Evolutionary conservation across 2,888 invertebrate genomes (phyloP).

Genomic region (Drosophila nigricruria): DNA sequence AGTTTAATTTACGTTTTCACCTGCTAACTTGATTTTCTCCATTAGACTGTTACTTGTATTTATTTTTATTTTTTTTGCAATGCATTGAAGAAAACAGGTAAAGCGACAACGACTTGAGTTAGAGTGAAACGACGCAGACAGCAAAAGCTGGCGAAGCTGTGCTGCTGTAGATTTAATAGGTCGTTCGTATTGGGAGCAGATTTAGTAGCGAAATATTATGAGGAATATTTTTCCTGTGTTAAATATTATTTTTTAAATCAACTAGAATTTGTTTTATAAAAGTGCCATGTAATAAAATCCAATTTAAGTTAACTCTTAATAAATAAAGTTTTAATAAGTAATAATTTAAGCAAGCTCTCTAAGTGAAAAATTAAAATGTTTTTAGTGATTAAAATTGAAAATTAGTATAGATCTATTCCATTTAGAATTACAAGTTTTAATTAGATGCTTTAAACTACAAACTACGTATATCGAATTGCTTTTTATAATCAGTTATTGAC

Average conservation of each 20-base stretch:
- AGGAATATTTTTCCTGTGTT: neutral
- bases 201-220: neutral
- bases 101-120: neutral
- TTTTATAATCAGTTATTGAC: neutral
- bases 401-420: neutral
- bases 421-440: neutral
- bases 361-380: neutral
- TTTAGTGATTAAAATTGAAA: neutral
- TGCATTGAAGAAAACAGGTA: slow-evolving; percentile 1
- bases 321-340: neutral
- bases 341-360: neutral
- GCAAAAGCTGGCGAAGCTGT: neutral
- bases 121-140: neutral
- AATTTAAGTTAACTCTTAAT: too few species aligned
- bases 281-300: too few species aligned
- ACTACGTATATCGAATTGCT: neutral
- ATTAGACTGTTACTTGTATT: neutral
- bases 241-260: neutral
- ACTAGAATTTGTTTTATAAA: too few species aligned
- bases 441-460: neutral
- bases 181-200: neutral
- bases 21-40: neutral
- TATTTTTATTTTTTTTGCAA: neutral
- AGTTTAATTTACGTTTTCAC: slow-evolving; percentile 1
- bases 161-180: neutral